phyloP scores from a whole-genome alignment of 2,797 vertebrate species.

The Danio albolineatus region DNA sequence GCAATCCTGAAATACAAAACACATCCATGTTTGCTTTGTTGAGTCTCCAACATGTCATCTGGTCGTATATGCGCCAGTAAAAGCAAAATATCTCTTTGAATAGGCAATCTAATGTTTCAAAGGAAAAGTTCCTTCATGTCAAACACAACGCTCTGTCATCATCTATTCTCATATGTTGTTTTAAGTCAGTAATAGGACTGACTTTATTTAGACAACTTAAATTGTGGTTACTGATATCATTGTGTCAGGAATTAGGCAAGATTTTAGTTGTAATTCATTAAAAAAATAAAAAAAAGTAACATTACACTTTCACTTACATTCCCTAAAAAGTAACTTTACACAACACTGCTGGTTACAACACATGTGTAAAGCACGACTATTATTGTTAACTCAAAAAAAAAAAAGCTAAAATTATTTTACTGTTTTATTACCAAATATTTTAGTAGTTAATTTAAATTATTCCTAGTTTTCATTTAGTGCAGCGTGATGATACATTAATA shows the following conservation, averaged over 20 bases:
- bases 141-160: not conserved
- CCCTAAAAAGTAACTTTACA: too few relatives aligned
- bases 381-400: too few relatives aligned
- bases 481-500: too few relatives aligned
- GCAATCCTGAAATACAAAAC: constrained; percentile 84
- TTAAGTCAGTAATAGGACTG: too few relatives aligned
- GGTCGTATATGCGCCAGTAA: not conserved
- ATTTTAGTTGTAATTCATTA: not conserved
- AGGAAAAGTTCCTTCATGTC: not conserved
- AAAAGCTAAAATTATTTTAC: too few relatives aligned
- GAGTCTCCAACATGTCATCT: constrained; percentile 20
- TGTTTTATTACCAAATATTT: too few relatives aligned
- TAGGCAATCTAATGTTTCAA: not conserved
- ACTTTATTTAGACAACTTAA: not conserved
- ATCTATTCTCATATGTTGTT: not conserved
- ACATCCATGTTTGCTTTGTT: constrained; percentile 4
- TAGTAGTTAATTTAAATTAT: too few relatives aligned
- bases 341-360: too few relatives aligned
- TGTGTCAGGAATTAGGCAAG: not conserved
- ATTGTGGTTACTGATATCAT: not conserved
- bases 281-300: too few relatives aligned
- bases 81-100: constrained; percentile 1
- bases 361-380: too few relatives aligned
- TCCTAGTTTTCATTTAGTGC: too few relatives aligned
- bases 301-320: too few relatives aligned